Conservation (phyloP, 2,888 invertebrate species). For the Cryptocephalus moraei region DNA sequence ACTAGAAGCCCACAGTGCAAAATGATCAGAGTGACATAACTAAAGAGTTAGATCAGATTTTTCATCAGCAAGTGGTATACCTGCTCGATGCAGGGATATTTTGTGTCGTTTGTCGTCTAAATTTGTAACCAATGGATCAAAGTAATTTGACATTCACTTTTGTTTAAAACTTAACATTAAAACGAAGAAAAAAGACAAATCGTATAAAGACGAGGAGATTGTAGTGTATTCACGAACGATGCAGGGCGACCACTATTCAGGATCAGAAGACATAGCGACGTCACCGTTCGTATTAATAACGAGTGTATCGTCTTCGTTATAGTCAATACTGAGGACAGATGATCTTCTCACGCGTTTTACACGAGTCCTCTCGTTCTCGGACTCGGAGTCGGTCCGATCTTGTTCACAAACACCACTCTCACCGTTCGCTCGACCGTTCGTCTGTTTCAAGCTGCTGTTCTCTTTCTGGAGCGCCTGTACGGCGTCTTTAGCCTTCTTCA, state of each 20-base stretch:
- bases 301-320: slow-evolving; percentile 65
- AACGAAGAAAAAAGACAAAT: too few species aligned
- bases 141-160: too few species aligned
- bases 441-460: slow-evolving; percentile 29
- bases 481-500: slow-evolving; percentile 68
- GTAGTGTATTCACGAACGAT: too few species aligned
- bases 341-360: slow-evolving; percentile 61
- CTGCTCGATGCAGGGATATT: too few species aligned
- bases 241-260: slow-evolving; percentile 23
- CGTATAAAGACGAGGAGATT: too few species aligned
- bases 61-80: too few species aligned
- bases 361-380: slow-evolving; percentile 37
- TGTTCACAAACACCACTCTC: slow-evolving; percentile 32
- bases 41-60: too few species aligned
- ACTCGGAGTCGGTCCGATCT: slow-evolving; percentile 41
- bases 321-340: slow-evolving; percentile 62
- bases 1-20: too few species aligned
- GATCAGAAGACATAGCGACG: slow-evolving; percentile 39
- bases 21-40: too few species aligned
- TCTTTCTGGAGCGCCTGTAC: slow-evolving; percentile 52
- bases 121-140: too few species aligned
- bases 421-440: slow-evolving; percentile 22
- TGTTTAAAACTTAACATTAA: too few species aligned
- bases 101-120: too few species aligned
- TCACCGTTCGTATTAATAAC: slow-evolving; percentile 61